Conservation (phyloP, 2,113 vertebrate species). For the Sylvietta virens region DNA sequence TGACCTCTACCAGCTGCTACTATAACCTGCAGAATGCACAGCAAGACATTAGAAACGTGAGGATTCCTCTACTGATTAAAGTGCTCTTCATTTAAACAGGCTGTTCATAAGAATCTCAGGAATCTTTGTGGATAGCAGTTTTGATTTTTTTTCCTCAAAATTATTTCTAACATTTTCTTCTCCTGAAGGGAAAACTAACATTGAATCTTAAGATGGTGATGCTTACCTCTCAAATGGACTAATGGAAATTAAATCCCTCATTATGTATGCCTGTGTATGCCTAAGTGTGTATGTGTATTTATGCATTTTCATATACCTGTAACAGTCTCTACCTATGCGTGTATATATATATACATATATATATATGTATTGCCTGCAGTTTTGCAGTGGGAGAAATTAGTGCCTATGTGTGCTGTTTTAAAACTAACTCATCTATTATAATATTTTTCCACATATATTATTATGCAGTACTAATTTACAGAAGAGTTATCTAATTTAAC, state of each 20-base stretch:
- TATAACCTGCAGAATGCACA: conserved; percentile 84
- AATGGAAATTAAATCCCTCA: conserved; percentile 53
- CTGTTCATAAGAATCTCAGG: conserved; percentile 77
- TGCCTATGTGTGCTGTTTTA: neutral
- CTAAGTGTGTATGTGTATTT: neutral
- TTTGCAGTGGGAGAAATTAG: neutral
- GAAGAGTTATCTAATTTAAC: conserved; percentile 55
- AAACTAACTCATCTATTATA: neutral
- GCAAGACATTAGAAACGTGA: conserved; percentile 82
- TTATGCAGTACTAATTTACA: conserved; percentile 22
- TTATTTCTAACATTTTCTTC: conserved; percentile 57
- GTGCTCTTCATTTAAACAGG: conserved; percentile 82
- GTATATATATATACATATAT: neutral
- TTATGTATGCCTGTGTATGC: conserved; percentile 1
- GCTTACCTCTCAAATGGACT: conserved; percentile 52
- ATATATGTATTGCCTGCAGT: neutral
- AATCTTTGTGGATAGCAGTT: conserved; percentile 72
- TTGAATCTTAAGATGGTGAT: conserved; percentile 3
- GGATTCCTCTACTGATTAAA: conserved; percentile 84
- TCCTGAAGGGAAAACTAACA: neutral
- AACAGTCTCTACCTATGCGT: neutral
- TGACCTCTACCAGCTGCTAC: conserved; percentile 88
- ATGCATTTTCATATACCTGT: neutral
- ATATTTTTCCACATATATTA: neutral
- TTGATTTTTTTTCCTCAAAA: conserved; percentile 67